Percentiles rank a stretch among this genome's conserved stretches.
phyloP scores from a whole-genome alignment of 2,888 invertebrate genomes.

The Metallyticus violacea region DNA sequence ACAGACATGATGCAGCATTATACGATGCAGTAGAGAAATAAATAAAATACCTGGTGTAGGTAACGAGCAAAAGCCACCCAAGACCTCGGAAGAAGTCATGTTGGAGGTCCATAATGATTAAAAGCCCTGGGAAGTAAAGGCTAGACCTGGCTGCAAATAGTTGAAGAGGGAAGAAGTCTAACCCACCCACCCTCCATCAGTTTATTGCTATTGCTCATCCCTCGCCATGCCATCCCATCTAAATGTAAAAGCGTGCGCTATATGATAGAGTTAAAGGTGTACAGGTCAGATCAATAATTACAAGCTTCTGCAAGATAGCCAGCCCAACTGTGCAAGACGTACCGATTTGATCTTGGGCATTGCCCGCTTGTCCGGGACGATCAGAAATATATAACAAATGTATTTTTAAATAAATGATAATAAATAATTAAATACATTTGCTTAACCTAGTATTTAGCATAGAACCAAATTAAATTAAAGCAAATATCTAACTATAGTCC shows the following conservation, averaged over 20 bases:
- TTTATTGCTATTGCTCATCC: background rate
- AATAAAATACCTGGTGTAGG: background rate
- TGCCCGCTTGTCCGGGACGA: too few relatives aligned
- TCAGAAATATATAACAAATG: too few relatives aligned
- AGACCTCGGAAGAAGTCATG: background rate
- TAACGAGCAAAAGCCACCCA: background rate
- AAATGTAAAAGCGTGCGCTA: background rate
- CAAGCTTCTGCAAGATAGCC: background rate
- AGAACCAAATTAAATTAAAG: too few relatives aligned
- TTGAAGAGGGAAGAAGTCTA: background rate
- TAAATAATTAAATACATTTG: too few relatives aligned
- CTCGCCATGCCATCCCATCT: background rate
- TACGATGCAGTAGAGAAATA: too few relatives aligned
- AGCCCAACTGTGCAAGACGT: background rate
- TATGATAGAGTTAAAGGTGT: background rate
- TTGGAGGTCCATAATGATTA: background rate
- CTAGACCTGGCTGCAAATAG: background rate
- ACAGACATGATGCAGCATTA: too few relatives aligned
- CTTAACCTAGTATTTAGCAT: too few relatives aligned
- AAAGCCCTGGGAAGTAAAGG: background rate
- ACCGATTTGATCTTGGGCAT: too few relatives aligned
- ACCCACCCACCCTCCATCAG: background rate
- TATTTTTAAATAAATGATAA: too few relatives aligned
- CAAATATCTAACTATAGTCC: too few relatives aligned
- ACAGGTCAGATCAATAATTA: background rate